A percentile compares a stretch with the other conserved stretches of the same genome.
These are phyloP conservation scores for Hyphantria cunea DNA, from an alignment of 1,140 invertebrate species.

Conservation along the genomic window DNA sequence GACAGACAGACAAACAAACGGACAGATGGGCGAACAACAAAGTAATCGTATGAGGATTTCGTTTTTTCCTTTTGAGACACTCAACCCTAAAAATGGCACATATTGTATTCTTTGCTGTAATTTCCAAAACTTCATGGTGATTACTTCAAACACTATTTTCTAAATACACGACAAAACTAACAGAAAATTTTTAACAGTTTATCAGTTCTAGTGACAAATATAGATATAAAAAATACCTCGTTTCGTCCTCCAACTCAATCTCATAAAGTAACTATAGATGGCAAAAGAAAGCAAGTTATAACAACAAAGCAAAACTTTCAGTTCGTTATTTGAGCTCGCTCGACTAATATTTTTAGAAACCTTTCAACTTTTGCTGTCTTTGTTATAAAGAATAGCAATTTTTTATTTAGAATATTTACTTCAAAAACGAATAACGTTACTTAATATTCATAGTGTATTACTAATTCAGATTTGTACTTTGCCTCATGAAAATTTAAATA, in stretches of 20 bases:
- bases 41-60: too few relatives aligned
- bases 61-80: too few relatives aligned
- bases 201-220: background rate
- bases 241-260: constrained; percentile 7
- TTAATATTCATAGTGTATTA: too few relatives aligned
- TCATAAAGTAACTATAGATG: constrained; percentile 6
- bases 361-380: background rate
- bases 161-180: too few relatives aligned
- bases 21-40: too few relatives aligned
- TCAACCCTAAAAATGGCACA: too few relatives aligned
- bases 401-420: background rate
- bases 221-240: constrained; percentile 10
- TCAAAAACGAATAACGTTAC: background rate
- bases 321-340: background rate
- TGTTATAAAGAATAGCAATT: background rate
- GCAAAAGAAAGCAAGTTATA: background rate
- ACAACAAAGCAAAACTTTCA: background rate
- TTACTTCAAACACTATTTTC: too few relatives aligned
- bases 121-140: too few relatives aligned
- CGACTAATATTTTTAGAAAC: background rate
- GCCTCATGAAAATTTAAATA: too few relatives aligned
- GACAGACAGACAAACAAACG: too few relatives aligned
- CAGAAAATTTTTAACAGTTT: background rate
- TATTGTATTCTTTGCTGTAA: too few relatives aligned
- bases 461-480: too few relatives aligned